Base-by-base conservation (phyloP, 2,113 vertebrate genomes). In the Corydoras maculifer region DNA sequence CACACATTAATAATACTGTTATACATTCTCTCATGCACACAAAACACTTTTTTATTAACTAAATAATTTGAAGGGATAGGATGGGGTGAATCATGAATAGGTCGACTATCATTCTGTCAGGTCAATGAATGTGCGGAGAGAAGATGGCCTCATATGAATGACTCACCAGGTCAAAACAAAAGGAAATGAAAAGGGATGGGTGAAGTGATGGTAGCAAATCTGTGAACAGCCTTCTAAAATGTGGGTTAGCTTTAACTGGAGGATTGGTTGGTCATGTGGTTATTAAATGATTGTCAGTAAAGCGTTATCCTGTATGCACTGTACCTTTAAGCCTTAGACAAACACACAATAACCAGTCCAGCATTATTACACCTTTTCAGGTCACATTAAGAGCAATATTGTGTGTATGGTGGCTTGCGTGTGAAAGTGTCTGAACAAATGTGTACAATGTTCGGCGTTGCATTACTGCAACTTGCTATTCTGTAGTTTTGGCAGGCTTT, bases 201-300 rank as follows among this genome's bases (percentile, higher is more conserved):
- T 8, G 18, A 13, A 3, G 3, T 3, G 18, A 6, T 55, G 25
- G 18, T n/a, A 8, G 29, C 1, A 31, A 31, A 5, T 53, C 11
- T 31, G 25, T 11, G 48, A 53, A 14, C 13, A 10, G 51, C 9
- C 3, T 10, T 53, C 9, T 53, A 53, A 53, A 53, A 10, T 53
- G 54, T 5, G 4, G 15, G n/a, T 3, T 7, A n/a, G n/a, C 29
- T 29, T 29, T 53, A 63, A 74, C 75, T 15, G 69, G 55, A 55
- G 49, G 70, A 69, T 18, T 62, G 68, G 69, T 77, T 78, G 66
- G 75, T 58, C 67, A 68, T 73, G 55, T 67, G 72, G 70, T 61
- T 80, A 76, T 83, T 75, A 76, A 81, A 77, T 70, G 75, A 61
- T 68, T 53, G 69, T 58, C 72, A 72, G 65, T 68, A 71, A 71